Conservation (phyloP, 2,113 vertebrate genomes). For the Lepisosteus osseus region DNA sequence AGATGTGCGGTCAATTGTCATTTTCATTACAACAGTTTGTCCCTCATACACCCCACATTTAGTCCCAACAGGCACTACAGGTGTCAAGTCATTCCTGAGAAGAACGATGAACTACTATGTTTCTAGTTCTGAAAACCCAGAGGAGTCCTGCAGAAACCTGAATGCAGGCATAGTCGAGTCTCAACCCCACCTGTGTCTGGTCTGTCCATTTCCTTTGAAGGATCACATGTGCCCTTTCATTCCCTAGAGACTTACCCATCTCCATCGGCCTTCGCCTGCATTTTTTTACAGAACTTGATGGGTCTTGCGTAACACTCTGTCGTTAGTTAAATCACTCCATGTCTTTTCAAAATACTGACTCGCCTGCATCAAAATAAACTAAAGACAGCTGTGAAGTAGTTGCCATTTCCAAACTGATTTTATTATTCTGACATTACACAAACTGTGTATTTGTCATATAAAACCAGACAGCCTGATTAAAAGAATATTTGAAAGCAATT, state of each 20-base stretch:
- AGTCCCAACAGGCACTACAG: conserved; percentile 16
- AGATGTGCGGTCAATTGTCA: neutral
- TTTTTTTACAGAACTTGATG: conserved; percentile 21
- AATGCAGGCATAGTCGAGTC: too few species aligned
- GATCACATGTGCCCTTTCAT: conserved; percentile 27
- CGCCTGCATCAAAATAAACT: conserved; percentile 37
- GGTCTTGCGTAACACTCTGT: conserved; percentile 30
- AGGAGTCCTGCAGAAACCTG: too few species aligned
- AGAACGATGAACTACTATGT: too few species aligned
- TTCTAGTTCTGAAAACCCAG: too few species aligned
- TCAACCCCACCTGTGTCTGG: too few species aligned
- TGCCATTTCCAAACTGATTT: neutral
- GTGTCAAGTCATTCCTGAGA: too few species aligned
- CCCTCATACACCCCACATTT: conserved; percentile 19
- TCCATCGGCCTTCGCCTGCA: conserved; percentile 29
- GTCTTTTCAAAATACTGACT: conserved; percentile 8
- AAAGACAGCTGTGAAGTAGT: conserved; percentile 31
- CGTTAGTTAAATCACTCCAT: conserved; percentile 28
- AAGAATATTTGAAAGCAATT: neutral
- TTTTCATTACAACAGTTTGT: neutral
- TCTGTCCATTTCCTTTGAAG: neutral
- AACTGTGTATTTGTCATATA: neutral
- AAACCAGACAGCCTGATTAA: neutral
- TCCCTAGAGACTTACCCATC: conserved; percentile 20
- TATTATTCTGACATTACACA: neutral